Evolutionary conservation across 2,113 vertebrate species (phyloP).

Genomic region (Rhodinocichla rosea): DNA sequence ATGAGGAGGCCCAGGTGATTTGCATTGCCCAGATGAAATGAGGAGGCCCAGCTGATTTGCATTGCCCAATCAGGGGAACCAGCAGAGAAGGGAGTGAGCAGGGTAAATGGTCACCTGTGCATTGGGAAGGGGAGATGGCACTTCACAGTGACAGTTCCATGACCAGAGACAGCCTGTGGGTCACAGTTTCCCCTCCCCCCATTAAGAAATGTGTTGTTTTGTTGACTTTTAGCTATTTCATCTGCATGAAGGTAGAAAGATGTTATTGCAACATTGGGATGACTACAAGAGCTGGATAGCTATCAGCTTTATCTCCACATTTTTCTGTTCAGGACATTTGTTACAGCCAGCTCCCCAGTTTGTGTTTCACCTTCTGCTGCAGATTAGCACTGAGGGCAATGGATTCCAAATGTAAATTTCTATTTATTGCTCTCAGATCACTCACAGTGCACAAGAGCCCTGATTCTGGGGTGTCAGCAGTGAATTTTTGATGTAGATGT

Average conservation of each 20-base stretch:
- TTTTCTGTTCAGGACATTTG: neutral
- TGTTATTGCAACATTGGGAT: neutral
- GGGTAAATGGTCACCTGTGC: neutral
- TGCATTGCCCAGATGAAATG: no score
- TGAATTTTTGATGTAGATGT: neutral
- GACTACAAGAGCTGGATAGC: neutral
- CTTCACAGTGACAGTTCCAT: fast-evolving
- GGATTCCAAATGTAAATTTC: neutral
- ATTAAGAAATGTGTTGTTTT: neutral
- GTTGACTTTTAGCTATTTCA: neutral
- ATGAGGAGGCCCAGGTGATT: neutral
- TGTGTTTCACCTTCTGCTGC: neutral
- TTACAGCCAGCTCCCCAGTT: neutral
- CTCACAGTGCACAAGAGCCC: neutral
- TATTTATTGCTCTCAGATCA: neutral
- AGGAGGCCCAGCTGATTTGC: neutral
- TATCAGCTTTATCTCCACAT: neutral
- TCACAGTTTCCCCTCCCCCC: neutral
- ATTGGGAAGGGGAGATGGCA: neutral
- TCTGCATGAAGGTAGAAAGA: neutral
- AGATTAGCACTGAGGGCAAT: neutral
- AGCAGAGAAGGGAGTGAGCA: neutral
- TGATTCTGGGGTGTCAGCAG: fast-evolving
- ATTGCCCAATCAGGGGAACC: fast-evolving
- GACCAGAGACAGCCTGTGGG: neutral